Evolutionary conservation across 2,888 invertebrate genomes (phyloP).

Genomic region (Schizaphis graminum): DNA sequence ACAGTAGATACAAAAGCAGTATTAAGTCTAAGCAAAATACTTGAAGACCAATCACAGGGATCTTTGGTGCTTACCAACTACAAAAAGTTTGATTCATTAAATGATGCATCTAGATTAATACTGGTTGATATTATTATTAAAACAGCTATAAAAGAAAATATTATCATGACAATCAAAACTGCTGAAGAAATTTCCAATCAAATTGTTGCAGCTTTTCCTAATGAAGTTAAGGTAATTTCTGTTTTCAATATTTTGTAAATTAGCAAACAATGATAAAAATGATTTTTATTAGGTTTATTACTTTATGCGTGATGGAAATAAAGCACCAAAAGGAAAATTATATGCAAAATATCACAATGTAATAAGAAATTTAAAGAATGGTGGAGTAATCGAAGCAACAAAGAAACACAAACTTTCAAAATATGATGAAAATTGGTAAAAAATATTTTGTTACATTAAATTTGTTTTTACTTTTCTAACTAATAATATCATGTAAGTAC

Average conservation of each 20-base stretch:
- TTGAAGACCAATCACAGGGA: not conserved
- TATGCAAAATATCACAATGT: not conserved
- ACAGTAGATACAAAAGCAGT: not conserved
- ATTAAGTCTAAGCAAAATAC: not conserved
- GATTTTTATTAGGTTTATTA: not conserved
- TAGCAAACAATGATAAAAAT: not conserved
- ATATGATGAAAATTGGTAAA: too few species aligned
- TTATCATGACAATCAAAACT: not conserved
- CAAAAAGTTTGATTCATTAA: not conserved
- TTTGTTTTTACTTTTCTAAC: not conserved
- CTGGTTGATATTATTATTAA: not conserved
- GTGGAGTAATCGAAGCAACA: not conserved
- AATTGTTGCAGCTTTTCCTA: not conserved
- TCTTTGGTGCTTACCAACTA: not conserved
- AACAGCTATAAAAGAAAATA: not conserved
- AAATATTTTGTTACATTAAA: not conserved
- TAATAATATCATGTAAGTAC: not conserved
- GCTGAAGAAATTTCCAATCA: not conserved
- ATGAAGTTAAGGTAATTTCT: not conserved
- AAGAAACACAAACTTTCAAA: not conserved
- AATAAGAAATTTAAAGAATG: not conserved
- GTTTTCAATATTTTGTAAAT: not conserved
- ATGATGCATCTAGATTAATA: not conserved
- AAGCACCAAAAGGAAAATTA: not conserved
- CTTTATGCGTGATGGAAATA: not conserved